These are phyloP conservation scores for Choristoneura rosaceana DNA, from an alignment of 2,888 invertebrate genomes.

Conservation along the genomic window DNA sequence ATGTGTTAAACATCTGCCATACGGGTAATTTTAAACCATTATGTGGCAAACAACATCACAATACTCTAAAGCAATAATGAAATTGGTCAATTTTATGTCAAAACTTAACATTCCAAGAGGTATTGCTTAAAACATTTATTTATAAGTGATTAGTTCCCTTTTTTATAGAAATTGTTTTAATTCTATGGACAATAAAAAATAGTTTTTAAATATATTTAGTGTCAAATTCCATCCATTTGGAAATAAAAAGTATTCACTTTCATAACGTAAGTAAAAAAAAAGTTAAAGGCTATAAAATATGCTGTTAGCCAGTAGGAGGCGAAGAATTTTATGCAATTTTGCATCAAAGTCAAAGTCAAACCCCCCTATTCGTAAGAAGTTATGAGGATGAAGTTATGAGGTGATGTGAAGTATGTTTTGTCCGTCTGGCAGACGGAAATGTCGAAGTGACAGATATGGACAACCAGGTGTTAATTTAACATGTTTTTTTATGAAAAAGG, in stretches of 20 bases:
- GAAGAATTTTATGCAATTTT: neutral
- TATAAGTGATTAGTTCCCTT: slow-evolving; percentile 45
- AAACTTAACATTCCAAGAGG: slow-evolving; percentile 37
- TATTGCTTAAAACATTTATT: slow-evolving; percentile 30
- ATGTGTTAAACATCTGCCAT: slow-evolving; percentile 5
- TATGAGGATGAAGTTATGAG: neutral
- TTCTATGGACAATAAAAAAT: slow-evolving; percentile 62
- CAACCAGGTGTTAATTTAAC: too few species aligned
- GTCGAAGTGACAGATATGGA: too few species aligned
- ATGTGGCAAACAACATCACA: slow-evolving; percentile 33
- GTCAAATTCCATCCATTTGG: slow-evolving; percentile 66
- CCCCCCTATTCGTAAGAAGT: too few species aligned
- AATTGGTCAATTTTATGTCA: slow-evolving; percentile 33
- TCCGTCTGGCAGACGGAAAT: neutral
- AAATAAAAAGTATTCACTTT: slow-evolving; percentile 21
- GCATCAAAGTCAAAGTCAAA: neutral
- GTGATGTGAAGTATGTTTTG: neutral
- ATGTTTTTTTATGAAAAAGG: too few species aligned
- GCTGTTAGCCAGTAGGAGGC: neutral
- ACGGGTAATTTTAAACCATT: slow-evolving; percentile 4
- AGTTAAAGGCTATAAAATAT: neutral
- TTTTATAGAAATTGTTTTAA: slow-evolving; percentile 46
- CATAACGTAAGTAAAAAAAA: neutral
- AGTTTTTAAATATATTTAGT: slow-evolving; percentile 56
- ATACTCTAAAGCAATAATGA: slow-evolving; percentile 40